Evolutionary conservation across 1,140 invertebrate genomes (phyloP).

Genomic region (Apis laboriosa): DNA sequence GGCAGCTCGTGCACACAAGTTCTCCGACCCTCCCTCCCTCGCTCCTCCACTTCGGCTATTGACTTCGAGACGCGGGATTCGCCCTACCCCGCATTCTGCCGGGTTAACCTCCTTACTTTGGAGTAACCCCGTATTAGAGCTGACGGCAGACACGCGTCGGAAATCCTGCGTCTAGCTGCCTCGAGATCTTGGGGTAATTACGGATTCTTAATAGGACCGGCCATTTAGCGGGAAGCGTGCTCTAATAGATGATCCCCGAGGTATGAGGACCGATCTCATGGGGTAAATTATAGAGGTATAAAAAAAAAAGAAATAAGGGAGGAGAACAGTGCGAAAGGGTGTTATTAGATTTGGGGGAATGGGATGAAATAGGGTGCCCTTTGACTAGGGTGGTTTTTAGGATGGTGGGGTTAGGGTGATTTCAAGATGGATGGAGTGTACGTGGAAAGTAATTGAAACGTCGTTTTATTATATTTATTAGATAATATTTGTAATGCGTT

Average conservation of each 20-base stretch:
- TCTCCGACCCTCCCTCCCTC: conserved; percentile 15
- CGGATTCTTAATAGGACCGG: conserved; percentile 50
- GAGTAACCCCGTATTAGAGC: conserved; percentile 52
- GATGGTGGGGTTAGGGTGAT: too few species aligned
- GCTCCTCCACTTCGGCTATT: conserved; percentile 46
- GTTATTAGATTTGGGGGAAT: not conserved
- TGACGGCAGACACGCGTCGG: conserved; percentile 43
- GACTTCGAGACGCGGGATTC: conserved; percentile 52
- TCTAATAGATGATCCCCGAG: conserved; percentile 5
- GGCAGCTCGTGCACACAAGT: conserved; percentile 34
- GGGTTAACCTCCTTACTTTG: conserved; percentile 53
- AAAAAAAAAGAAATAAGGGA: not conserved
- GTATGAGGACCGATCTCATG: not conserved
- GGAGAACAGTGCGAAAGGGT: not conserved
- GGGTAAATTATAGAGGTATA: not conserved
- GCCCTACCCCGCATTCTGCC: conserved; percentile 41
- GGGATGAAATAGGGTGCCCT: not conserved
- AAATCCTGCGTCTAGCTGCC: conserved; percentile 46
- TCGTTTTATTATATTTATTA: too few species aligned
- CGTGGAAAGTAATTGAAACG: too few species aligned
- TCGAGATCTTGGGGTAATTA: conserved; percentile 50
- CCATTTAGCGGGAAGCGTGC: conserved; percentile 3
- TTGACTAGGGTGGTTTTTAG: too few species aligned
- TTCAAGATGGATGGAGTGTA: too few species aligned
- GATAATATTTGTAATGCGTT: too few species aligned